Conservation (phyloP, 2,797 vertebrate species). For the Neomorphus geoffroyi region DNA sequence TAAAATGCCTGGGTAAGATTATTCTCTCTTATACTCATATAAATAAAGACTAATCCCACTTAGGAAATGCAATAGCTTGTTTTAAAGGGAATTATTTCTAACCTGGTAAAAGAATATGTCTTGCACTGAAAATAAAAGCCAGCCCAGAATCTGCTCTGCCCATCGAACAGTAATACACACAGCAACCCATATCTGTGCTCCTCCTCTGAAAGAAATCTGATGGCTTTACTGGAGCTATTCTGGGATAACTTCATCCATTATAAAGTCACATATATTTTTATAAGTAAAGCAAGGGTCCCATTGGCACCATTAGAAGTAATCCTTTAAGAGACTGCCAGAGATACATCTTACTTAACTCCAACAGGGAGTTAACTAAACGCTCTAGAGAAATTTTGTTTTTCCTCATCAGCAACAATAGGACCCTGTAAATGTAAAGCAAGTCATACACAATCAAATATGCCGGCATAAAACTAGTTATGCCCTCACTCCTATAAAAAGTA, state of each 20-base stretch:
- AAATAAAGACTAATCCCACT: conserved; percentile 1
- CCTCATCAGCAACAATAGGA: conserved; percentile 34
- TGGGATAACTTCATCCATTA: conserved; percentile 48
- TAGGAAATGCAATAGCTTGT: background rate
- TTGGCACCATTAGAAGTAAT: conserved; percentile 20
- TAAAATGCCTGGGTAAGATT: background rate
- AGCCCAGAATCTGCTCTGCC: background rate
- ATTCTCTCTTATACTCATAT: background rate
- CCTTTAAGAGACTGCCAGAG: conserved; percentile 41
- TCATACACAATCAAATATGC: conserved; percentile 28
- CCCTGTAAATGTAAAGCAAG: conserved; percentile 39
- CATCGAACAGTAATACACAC: background rate
- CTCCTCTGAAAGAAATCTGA: background rate
- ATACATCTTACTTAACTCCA: conserved; percentile 24
- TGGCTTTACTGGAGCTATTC: conserved; percentile 24
- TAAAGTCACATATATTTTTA: conserved; percentile 47
- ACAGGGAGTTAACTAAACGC: conserved; percentile 23
- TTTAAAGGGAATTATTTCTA: conserved; percentile 8
- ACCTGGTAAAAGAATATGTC: background rate
- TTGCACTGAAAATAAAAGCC: background rate
- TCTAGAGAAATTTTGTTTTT: conserved; percentile 36
- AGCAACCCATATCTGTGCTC: background rate
- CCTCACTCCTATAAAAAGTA: conserved; percentile 49
- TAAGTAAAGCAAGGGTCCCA: conserved; percentile 18
- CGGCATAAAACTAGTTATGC: conserved; percentile 15